Percentiles rank a stretch among this genome's conserved stretches.
phyloP scores from a whole-genome alignment of 1,140 invertebrate genomes.

The Semibalanus balanoides region DNA sequence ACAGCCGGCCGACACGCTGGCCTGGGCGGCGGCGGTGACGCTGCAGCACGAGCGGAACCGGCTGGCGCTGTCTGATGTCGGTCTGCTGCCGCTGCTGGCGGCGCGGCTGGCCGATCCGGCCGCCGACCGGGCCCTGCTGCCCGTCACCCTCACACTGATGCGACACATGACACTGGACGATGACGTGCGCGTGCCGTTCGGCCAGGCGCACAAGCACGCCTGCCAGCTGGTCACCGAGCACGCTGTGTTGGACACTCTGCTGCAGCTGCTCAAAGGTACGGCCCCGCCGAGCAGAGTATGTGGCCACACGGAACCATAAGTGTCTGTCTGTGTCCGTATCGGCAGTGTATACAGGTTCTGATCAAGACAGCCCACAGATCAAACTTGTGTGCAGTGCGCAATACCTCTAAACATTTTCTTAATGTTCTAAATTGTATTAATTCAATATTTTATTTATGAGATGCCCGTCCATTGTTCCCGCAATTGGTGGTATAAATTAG shows the following conservation, averaged over 20 bases:
- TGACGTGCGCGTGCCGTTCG: slow-evolving; percentile 37
- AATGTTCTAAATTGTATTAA: too few relatives aligned
- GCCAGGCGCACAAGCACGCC: slow-evolving; percentile 36
- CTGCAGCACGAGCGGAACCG: slow-evolving; percentile 34
- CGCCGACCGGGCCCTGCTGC: slow-evolving; percentile 33
- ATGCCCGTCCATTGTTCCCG: too few relatives aligned
- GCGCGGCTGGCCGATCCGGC: slow-evolving; percentile 34
- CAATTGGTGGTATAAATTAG: too few relatives aligned
- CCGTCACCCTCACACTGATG: slow-evolving; percentile 30
- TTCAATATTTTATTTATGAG: too few relatives aligned
- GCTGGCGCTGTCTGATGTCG: slow-evolving; percentile 33
- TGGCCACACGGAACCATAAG: too few relatives aligned
- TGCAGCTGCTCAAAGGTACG: slow-evolving; percentile 35
- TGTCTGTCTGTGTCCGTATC: too few relatives aligned
- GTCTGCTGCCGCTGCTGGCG: slow-evolving; percentile 35
- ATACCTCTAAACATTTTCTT: too few relatives aligned
- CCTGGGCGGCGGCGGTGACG: slow-evolving; percentile 28
- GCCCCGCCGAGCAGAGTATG: too few relatives aligned
- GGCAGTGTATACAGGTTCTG: too few relatives aligned
- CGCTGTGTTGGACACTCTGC: slow-evolving; percentile 35
- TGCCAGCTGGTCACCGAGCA: slow-evolving; percentile 33
- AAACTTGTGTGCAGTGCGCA: too few relatives aligned
- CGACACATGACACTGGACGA: slow-evolving; percentile 35
- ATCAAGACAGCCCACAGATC: too few relatives aligned
- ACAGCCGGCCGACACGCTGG: neutral